Evolutionary conservation across 2,888 invertebrate genomes (phyloP).

Genomic region (Catocala fraxini): DNA sequence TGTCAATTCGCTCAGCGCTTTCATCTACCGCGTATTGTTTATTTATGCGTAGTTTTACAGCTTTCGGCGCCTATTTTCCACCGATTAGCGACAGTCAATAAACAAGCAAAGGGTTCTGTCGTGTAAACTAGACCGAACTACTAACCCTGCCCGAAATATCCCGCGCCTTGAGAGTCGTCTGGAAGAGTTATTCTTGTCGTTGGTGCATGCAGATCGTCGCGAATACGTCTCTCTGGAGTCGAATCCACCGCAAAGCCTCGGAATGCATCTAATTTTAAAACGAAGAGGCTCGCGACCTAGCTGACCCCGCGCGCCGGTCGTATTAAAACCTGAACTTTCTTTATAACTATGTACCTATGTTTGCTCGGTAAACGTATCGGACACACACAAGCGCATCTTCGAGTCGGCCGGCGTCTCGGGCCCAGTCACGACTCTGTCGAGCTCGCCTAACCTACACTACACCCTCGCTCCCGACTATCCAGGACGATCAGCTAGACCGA

Average conservation of each 20-base stretch:
- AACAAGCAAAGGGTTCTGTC: slow-evolving; percentile 60
- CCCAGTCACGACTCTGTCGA: slow-evolving; percentile 80
- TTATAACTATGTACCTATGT: slow-evolving; percentile 85
- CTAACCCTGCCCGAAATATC: slow-evolving; percentile 84
- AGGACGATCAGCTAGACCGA: slow-evolving; percentile 74
- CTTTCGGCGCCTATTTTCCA: slow-evolving; percentile 56
- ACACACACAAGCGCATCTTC: slow-evolving; percentile 78
- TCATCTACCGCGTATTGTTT: slow-evolving; percentile 54
- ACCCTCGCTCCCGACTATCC: slow-evolving; percentile 78
- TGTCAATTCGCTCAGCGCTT: slow-evolving; percentile 50
- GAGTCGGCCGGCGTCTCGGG: slow-evolving; percentile 68
- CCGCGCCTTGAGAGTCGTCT: slow-evolving; percentile 72
- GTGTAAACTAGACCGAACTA: slow-evolving; percentile 76
- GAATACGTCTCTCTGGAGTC: slow-evolving; percentile 72
- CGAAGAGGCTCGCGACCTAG: slow-evolving; percentile 85
- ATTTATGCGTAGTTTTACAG: slow-evolving; percentile 56
- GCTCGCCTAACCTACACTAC: slow-evolving; percentile 69
- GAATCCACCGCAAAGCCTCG: slow-evolving; percentile 76
- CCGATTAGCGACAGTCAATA: slow-evolving; percentile 61
- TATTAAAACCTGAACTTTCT: slow-evolving; percentile 87
- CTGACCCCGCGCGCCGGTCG: slow-evolving; percentile 84
- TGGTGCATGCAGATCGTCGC: slow-evolving; percentile 68
- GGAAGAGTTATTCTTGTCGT: slow-evolving; percentile 78
- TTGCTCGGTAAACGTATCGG: slow-evolving; percentile 82
- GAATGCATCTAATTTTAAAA: slow-evolving; percentile 87